phyloP scores from a whole-genome alignment of 2,888 invertebrate species.

The Phaedon cochleariae region DNA sequence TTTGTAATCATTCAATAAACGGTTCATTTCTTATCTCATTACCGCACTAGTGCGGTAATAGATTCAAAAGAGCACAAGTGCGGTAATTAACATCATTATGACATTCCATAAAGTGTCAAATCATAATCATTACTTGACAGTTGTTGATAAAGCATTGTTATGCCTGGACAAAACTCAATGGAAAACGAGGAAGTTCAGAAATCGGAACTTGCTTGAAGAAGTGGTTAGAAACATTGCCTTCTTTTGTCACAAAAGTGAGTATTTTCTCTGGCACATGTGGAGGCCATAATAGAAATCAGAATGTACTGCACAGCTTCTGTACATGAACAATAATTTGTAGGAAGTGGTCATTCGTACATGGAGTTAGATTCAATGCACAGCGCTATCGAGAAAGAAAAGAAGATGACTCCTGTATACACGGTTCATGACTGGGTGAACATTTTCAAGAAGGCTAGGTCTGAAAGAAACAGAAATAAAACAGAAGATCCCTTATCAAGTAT shows the following conservation, averaged over 20 bases:
- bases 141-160: slow-evolving; percentile 43
- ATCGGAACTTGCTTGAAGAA: slow-evolving; percentile 39
- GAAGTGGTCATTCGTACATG: slow-evolving; percentile 9
- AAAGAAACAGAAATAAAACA: slow-evolving; percentile 6
- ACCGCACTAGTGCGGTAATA: no score
- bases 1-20: no score
- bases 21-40: no score
- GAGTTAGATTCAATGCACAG: slow-evolving; percentile 30
- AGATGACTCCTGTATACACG: slow-evolving; percentile 19
- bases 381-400: slow-evolving; percentile 40
- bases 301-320: neutral
- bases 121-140: no score
- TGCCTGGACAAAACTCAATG: slow-evolving; percentile 6
- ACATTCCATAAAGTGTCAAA: no score
- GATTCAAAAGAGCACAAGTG: no score
- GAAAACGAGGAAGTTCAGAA: slow-evolving; percentile 39
- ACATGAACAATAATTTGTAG: slow-evolving; percentile 8
- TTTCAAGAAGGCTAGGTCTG: slow-evolving; percentile 1
- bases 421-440: slow-evolving; percentile 10
- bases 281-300: slow-evolving; percentile 43
- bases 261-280: slow-evolving; percentile 38
- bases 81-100: no score
- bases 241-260: slow-evolving; percentile 6
- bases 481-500: neutral
- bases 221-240: slow-evolving; percentile 3